Evolutionary conservation across 1,140 invertebrate genomes (phyloP).

Genomic region (Coboldia fuscipes): DNA sequence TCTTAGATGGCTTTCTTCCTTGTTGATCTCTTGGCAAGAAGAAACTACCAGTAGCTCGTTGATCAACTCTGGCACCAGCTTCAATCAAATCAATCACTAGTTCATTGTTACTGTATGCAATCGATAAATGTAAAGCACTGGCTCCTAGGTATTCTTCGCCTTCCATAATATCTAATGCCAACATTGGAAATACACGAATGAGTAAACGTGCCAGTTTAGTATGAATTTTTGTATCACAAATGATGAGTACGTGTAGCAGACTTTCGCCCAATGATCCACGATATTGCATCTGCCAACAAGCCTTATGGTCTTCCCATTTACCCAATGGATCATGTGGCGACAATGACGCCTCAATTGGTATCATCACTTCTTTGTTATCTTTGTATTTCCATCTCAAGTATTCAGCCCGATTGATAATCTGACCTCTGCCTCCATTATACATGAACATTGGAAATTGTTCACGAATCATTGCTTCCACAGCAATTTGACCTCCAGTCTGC

Average conservation of each 20-base stretch:
- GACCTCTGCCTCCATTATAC: constrained; percentile 74
- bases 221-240: constrained; percentile 68
- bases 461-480: constrained; percentile 67
- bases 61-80: constrained; percentile 73
- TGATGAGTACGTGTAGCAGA: constrained; percentile 81
- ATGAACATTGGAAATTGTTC: constrained; percentile 76
- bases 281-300: constrained; percentile 94
- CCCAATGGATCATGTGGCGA: constrained; percentile 61
- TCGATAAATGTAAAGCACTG: constrained; percentile 84
- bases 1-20: constrained; percentile 38
- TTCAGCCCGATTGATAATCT: constrained; percentile 71
- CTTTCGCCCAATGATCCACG: constrained; percentile 87
- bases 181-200: constrained; percentile 74
- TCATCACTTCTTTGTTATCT: constrained; percentile 57
- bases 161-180: constrained; percentile 86
- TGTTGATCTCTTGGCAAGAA: constrained; percentile 86
- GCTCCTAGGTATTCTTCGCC: constrained; percentile 93
- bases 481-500: constrained; percentile 48
- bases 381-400: constrained; percentile 84
- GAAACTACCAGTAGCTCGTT: constrained; percentile 77
- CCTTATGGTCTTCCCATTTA: constrained; percentile 74
- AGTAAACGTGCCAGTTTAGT: constrained; percentile 59
- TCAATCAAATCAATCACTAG: constrained; percentile 83
- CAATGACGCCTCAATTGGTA: constrained; percentile 62
- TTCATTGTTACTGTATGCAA: constrained; percentile 90